Evolutionary conservation across 2,888 invertebrate species (phyloP).

Genomic region (Norana najaformis): DNA sequence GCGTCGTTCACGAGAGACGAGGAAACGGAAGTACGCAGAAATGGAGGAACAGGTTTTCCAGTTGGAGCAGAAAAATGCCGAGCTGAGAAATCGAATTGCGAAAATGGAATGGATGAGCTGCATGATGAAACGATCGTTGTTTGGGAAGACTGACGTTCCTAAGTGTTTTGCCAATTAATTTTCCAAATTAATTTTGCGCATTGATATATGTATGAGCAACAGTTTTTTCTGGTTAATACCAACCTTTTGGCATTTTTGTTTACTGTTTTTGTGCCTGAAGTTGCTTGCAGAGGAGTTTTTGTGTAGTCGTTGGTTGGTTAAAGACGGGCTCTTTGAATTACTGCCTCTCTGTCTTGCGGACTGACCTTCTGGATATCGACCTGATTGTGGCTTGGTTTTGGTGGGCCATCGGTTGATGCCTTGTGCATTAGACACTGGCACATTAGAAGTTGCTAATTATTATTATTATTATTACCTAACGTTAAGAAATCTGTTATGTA

Average conservation of each 20-base stretch:
- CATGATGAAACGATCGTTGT: conserved; percentile 49
- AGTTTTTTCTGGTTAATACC: background rate
- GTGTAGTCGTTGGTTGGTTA: background rate
- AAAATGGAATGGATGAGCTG: conserved; percentile 54
- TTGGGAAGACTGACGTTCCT: background rate
- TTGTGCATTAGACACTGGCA: no score
- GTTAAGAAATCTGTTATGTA: no score
- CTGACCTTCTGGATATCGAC: no score
- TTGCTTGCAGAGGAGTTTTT: background rate
- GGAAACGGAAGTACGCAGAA: conserved; percentile 52
- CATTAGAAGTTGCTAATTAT: no score
- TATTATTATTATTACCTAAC: no score
- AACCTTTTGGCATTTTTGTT: background rate
- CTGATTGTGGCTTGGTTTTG: no score
- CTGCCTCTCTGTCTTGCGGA: no score
- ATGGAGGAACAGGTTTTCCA: conserved; percentile 52
- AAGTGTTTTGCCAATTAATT: background rate
- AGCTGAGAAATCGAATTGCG: conserved; percentile 49
- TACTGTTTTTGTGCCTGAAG: background rate
- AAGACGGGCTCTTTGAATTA: background rate
- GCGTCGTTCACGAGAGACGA: conserved; percentile 51
- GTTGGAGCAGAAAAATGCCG: conserved; percentile 50
- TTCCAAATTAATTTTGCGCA: background rate
- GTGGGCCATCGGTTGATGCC: no score
- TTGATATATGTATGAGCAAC: background rate